phyloP scores from a whole-genome alignment of 2,888 invertebrate species.

The Salpingus planirostris region DNA sequence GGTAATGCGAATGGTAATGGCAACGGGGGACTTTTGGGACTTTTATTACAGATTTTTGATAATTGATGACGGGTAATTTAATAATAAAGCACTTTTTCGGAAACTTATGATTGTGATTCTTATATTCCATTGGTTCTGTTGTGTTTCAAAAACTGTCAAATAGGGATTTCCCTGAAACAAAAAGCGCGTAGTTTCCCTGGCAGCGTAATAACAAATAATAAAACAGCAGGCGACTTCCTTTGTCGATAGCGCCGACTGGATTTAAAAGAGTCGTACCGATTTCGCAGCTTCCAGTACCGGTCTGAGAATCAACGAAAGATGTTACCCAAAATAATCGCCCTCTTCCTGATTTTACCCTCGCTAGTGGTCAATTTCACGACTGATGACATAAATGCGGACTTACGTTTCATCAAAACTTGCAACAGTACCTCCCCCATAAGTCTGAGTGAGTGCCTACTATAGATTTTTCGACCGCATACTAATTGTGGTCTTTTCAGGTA shows the following conservation, averaged over 20 bases:
- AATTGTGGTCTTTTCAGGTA: constrained; percentile 28
- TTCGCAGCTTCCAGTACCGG: too few species aligned
- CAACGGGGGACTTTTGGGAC: background rate
- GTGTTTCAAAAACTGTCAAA: background rate
- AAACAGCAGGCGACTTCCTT: too few species aligned
- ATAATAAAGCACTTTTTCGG: background rate
- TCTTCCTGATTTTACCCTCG: too few species aligned
- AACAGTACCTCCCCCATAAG: constrained; percentile 36
- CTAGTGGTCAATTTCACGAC: constrained; percentile 11
- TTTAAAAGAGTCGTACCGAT: too few species aligned
- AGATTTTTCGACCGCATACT: background rate
- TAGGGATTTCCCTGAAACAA: too few species aligned
- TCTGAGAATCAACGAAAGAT: too few species aligned
- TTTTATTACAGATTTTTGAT: background rate
- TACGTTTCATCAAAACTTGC: constrained; percentile 32
- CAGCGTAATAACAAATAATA: too few species aligned
- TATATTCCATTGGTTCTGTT: background rate
- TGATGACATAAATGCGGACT: constrained; percentile 28
- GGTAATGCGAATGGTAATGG: background rate
- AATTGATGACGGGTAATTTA: background rate
- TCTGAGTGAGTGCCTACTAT: constrained; percentile 26
- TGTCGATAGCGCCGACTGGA: too few species aligned
- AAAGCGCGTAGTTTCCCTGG: too few species aligned
- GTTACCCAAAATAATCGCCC: too few species aligned
- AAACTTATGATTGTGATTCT: too few species aligned